phyloP scores from a whole-genome alignment of 2,113 vertebrate genomes.

The Psettodes erumei region DNA sequence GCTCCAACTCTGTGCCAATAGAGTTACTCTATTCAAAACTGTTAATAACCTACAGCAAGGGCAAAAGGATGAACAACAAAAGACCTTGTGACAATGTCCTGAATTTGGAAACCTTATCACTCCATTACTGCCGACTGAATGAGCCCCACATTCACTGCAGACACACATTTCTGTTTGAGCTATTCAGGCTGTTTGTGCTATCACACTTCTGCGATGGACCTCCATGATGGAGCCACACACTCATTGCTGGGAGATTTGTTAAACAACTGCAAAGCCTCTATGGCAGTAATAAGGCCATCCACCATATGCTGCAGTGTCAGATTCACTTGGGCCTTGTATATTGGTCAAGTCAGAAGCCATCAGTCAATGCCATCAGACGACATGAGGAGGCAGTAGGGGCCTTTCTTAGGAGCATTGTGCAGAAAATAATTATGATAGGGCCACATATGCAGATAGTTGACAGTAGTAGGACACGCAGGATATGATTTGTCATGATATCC shows the following conservation, averaged over 20 bases:
- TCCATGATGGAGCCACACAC: not conserved
- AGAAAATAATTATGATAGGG: not conserved
- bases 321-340: not conserved
- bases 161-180: not conserved
- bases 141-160: not conserved
- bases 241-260: constrained; percentile 15
- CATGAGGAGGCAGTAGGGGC: constrained; percentile 3
- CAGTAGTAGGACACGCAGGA: not conserved
- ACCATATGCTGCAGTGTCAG: constrained; percentile 24
- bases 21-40: too few species aligned
- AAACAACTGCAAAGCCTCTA: constrained; percentile 5
- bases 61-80: not conserved
- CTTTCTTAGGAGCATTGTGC: constrained; percentile 1
- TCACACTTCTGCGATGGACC: not conserved
- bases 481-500: constrained; percentile 22
- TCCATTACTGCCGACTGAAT: constrained; percentile 15
- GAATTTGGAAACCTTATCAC: constrained; percentile 23
- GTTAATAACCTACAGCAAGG: too few species aligned
- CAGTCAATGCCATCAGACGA: constrained; percentile 29
- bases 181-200: constrained; percentile 25
- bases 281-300: constrained; percentile 12
- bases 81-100: not conserved
- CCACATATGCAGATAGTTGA: not conserved
- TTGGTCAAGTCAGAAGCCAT: constrained; percentile 21
- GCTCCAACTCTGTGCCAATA: too few species aligned